Evolutionary conservation across 2,888 invertebrate genomes (phyloP).

Genomic region (Pachliopta kotzebuea): DNA sequence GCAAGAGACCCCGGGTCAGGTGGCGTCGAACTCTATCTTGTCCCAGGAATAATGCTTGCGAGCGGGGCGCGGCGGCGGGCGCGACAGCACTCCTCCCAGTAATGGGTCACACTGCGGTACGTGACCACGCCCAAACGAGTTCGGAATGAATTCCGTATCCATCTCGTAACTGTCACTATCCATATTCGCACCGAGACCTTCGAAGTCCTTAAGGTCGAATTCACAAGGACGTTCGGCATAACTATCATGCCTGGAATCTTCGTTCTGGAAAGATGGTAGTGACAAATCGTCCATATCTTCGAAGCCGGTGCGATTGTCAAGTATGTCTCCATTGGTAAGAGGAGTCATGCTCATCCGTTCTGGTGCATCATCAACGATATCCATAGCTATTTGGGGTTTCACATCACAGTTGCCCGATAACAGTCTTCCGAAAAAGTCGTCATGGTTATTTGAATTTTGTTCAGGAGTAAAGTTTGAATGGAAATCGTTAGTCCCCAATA

Average conservation of each 20-base stretch:
- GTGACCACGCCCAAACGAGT: conserved; percentile 72
- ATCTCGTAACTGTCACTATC: conserved; percentile 77
- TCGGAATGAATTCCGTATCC: conserved; percentile 69
- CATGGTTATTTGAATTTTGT: conserved; percentile 55
- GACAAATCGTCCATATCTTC: conserved; percentile 72
- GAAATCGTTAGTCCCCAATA: conserved; percentile 42
- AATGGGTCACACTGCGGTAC: conserved; percentile 85
- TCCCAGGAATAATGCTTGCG: conserved; percentile 87
- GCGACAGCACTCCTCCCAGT: conserved; percentile 83
- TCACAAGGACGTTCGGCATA: conserved; percentile 59
- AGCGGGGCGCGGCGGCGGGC: conserved; percentile 82
- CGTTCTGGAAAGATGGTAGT: conserved; percentile 66
- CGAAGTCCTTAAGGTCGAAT: conserved; percentile 83
- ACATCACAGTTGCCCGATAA: conserved; percentile 55
- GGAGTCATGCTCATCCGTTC: conserved; percentile 66
- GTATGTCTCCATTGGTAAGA: conserved; percentile 63
- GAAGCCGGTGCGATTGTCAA: conserved; percentile 65
- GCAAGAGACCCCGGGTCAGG: conserved; percentile 56
- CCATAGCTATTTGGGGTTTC: conserved; percentile 58
- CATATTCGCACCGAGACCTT: conserved; percentile 81
- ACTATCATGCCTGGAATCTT: conserved; percentile 54
- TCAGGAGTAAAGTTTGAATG: conserved; percentile 61
- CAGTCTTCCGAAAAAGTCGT: conserved; percentile 66
- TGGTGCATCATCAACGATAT: conserved; percentile 57
- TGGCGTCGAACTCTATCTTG: conserved; percentile 86